These are phyloP conservation scores for Pseudochirops cupreus DNA, from an alignment of 2,797 vertebrate genomes.

Conservation along the genomic window DNA sequence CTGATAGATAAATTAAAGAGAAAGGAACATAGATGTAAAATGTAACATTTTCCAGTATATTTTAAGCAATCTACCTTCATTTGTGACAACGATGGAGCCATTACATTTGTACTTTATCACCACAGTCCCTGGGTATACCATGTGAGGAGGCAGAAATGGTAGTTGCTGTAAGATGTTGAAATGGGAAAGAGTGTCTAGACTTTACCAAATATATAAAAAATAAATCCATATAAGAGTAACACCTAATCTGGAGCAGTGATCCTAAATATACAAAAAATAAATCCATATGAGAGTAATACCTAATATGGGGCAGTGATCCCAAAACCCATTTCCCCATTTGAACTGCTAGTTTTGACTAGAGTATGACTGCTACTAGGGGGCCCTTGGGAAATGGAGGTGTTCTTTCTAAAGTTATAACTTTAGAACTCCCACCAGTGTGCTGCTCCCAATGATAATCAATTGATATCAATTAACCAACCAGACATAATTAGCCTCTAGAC, in stretches of 20 bases:
- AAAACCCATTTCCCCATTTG: not conserved
- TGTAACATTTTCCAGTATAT: not conserved
- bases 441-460: not conserved
- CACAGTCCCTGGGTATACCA: not conserved
- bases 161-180: not conserved
- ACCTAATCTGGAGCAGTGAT: not conserved
- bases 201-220: not conserved
- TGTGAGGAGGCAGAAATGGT: not conserved
- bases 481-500: not conserved
- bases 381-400: not conserved
- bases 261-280: not conserved
- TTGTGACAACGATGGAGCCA: not conserved
- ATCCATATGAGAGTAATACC: not conserved
- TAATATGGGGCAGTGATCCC: not conserved
- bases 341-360: not conserved
- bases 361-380: not conserved
- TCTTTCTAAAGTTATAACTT: not conserved
- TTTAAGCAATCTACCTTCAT: not conserved
- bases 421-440: not conserved
- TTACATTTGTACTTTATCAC: not conserved
- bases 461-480: not conserved
- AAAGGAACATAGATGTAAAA: not conserved
- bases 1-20: not conserved
- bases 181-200: not conserved
- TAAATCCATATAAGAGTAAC: not conserved